Base-by-base conservation (phyloP, 1,140 invertebrate species). In the Antheraea mylitta region DNA sequence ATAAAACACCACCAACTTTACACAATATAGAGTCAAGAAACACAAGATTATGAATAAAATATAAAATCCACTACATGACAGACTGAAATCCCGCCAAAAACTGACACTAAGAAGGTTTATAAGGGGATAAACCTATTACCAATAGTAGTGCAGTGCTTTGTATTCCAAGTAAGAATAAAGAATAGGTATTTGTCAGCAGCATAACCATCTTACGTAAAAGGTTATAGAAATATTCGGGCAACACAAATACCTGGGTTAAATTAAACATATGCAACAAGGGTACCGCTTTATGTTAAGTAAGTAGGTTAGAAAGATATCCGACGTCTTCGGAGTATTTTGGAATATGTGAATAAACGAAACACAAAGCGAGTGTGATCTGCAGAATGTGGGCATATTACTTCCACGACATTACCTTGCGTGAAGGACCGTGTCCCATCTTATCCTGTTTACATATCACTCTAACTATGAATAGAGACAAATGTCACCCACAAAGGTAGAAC, bases 311-410 rank as follows among this genome's bases (percentile, higher is more conserved):
- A 61, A 61, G 59, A 63, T 37, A 36, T 22, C 61, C 61, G 13
- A 63, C 13, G 7, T 37, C 22, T 37, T 37, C 61, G n/a, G 9
- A 30, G 18, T 48, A 58, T 60, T 53, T 59, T 18, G 58, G 36
- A 71, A 71, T 71, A 71, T 60, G 61, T 63, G 37, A 63, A 71
- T 68, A 71, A 68, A 68, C 68, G 65, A 68, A 60, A 62, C 60
- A 71, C 70, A 71, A 65, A 60, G 65, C 66, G 59, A 36, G 64
- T 58, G 69, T 67, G 70, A 71, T 67, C 66, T 67, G 42, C 61
- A 58, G 37, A 67, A 59, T 65, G 66, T 64, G 66, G 37, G 37
- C 66, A 59, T 53, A 53, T 71, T 71, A 68, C 62, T 71, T 71
- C 70, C 66, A 60, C 61, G 18, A 67, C 70, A 71, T 71, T 71